Percentiles rank a stretch among this genome's conserved stretches.
Conservation (phyloP, 2,888 invertebrate genomes). For the Glaucopsyche alexis region DNA sequence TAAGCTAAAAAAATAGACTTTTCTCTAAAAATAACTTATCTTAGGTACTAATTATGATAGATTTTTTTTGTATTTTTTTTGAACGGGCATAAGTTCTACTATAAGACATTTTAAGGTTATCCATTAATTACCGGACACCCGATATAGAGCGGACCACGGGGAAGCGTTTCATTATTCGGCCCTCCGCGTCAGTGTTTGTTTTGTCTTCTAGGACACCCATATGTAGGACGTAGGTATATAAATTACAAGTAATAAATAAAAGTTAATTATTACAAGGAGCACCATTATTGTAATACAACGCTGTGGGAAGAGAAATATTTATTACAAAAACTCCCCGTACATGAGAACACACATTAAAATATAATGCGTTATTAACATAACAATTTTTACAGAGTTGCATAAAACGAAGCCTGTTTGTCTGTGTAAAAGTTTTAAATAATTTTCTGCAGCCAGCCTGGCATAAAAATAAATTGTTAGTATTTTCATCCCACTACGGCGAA, state of each 20-base stretch:
- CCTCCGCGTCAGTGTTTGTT: not conserved
- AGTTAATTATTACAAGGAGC: not conserved
- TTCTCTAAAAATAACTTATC: too few relatives aligned
- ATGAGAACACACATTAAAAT: not conserved
- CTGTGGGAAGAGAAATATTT: constrained; percentile 1
- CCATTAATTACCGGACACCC: too few relatives aligned
- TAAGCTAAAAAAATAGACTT: too few relatives aligned
- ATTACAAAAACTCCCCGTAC: too few relatives aligned
- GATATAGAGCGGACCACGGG: too few relatives aligned
- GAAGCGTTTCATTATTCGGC: too few relatives aligned
- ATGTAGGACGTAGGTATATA: not conserved
- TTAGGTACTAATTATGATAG: too few relatives aligned
- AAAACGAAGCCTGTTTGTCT: not conserved
- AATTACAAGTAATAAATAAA: not conserved
- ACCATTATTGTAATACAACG: not conserved
- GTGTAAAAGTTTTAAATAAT: too few relatives aligned
- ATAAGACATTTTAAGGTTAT: too few relatives aligned
- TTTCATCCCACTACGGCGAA: too few relatives aligned
- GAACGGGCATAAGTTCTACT: too few relatives aligned
- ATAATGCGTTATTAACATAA: not conserved
- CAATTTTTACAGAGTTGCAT: not conserved
- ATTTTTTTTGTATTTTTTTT: too few relatives aligned
- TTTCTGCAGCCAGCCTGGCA: not conserved
- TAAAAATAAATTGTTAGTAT: not conserved
- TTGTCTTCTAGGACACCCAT: not conserved